Evolutionary conservation across 1,140 invertebrate species (phyloP).

Genomic region (Drosophila guanche): DNA sequence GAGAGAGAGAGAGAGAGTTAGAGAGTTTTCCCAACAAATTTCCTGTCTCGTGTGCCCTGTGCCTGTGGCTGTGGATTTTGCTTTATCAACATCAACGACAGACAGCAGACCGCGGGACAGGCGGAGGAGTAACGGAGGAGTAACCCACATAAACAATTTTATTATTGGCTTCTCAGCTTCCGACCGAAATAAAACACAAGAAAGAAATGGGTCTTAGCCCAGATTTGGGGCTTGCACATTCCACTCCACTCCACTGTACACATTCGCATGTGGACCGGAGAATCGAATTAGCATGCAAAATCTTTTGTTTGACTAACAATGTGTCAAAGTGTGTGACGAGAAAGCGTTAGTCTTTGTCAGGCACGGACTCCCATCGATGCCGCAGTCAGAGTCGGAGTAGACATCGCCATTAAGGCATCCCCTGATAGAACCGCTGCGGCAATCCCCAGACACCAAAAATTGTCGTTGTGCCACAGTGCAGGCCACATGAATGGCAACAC

Average conservation of each 20-base stretch:
- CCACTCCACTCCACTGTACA: no score
- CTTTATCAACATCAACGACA: slow-evolving; percentile 64
- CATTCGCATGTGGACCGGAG: slow-evolving; percentile 27
- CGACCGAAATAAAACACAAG: slow-evolving; percentile 29
- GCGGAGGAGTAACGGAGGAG: neutral
- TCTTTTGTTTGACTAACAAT: slow-evolving; percentile 83
- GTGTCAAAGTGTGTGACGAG: slow-evolving; percentile 80
- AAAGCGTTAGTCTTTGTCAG: slow-evolving; percentile 71
- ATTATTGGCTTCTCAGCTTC: slow-evolving; percentile 65
- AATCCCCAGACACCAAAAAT: neutral
- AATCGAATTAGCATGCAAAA: slow-evolving; percentile 82
- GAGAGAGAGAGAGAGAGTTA: neutral
- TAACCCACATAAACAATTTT: slow-evolving; percentile 69
- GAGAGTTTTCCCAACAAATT: slow-evolving; percentile 30
- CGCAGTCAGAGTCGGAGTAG: slow-evolving; percentile 10
- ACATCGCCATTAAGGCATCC: slow-evolving; percentile 21
- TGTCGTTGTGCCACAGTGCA: slow-evolving; percentile 16
- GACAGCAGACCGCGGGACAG: slow-evolving; percentile 7
- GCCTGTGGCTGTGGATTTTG: slow-evolving; percentile 4
- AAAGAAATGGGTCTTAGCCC: slow-evolving; percentile 32
- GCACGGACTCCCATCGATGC: slow-evolving; percentile 28
- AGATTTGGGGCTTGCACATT: slow-evolving; percentile 8
- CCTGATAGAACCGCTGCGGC: slow-evolving; percentile 14
- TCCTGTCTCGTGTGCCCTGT: slow-evolving; percentile 34
- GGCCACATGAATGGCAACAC: slow-evolving; percentile 22